Conservation (phyloP, 2,888 invertebrate species). For the Antheraea assamensis region DNA sequence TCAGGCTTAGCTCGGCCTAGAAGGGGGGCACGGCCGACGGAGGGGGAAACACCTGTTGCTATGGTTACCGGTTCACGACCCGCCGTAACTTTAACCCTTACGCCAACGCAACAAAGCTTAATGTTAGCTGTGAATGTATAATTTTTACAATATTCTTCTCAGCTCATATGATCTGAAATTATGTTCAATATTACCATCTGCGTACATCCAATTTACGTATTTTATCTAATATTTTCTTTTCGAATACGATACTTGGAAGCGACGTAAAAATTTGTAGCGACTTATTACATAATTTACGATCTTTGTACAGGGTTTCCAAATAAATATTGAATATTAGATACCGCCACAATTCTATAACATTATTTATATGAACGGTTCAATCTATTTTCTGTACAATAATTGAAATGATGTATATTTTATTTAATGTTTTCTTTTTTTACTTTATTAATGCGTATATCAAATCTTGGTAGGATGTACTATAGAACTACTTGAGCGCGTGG, state of each 20-base stretch:
- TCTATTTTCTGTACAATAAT: neutral
- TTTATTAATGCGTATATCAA: too few relatives aligned
- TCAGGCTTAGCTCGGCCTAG: conserved; percentile 53
- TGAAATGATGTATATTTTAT: neutral
- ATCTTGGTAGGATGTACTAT: too few relatives aligned
- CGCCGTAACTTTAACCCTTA: conserved; percentile 18
- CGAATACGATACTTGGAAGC: neutral
- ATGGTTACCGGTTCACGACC: conserved; percentile 46
- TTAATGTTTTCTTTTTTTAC: too few relatives aligned
- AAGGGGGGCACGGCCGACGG: conserved; percentile 42
- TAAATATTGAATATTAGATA: conserved; percentile 4
- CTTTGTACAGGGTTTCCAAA: conserved; percentile 7
- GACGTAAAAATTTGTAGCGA: conserved; percentile 13
- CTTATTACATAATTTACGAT: conserved; percentile 19
- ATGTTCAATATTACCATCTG: conserved; percentile 33
- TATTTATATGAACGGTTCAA: neutral
- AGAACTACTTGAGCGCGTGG: too few relatives aligned
- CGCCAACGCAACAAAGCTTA: conserved; percentile 17
- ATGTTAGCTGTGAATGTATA: conserved; percentile 1
- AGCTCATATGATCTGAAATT: conserved; percentile 42
- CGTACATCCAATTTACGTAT: conserved; percentile 22
- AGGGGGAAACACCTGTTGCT: conserved; percentile 66
- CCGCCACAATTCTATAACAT: neutral
- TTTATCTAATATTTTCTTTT: conserved; percentile 20
- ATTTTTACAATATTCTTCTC: conserved; percentile 31